A percentile compares a stretch with the other conserved stretches of the same genome.
phyloP scores from a whole-genome alignment of 2,888 invertebrate species.

The Drosophila rellima region DNA sequence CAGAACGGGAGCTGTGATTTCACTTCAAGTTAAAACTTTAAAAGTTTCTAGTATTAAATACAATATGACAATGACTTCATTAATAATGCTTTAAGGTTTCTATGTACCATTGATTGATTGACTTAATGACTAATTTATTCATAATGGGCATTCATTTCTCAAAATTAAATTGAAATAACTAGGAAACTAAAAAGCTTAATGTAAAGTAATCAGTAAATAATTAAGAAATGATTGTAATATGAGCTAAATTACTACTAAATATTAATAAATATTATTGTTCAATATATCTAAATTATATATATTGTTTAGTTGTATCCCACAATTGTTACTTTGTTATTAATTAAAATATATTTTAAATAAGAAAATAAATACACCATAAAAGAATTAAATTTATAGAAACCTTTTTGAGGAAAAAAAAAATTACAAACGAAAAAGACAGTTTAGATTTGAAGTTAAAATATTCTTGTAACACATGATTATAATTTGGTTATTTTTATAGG shows the following conservation, averaged over 20 bases:
- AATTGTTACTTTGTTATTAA: too few species aligned
- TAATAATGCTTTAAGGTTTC: not conserved
- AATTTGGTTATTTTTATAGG: not conserved
- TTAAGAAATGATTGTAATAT: too few species aligned
- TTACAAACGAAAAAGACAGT: too few species aligned
- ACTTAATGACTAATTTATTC: constrained; percentile 3
- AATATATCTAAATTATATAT: too few species aligned
- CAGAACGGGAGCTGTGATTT: constrained; percentile 12
- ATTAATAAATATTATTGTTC: too few species aligned
- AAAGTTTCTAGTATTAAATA: constrained; percentile 9
- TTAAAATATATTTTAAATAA: too few species aligned
- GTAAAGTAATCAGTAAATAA: too few species aligned
- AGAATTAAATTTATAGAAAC: not conserved
- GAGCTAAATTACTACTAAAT: too few species aligned
- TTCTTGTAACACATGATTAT: too few species aligned
- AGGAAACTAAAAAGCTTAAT: not conserved
- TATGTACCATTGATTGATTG: constrained; percentile 7
- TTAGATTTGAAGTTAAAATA: too few species aligned
- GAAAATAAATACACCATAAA: not conserved
- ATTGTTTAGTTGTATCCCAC: too few species aligned
- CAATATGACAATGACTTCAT: constrained; percentile 14
- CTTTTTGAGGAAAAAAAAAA: too few species aligned
- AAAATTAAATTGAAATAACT: not conserved
- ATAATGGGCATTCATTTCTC: not conserved
- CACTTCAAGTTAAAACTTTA: constrained; percentile 7